Percentiles rank a stretch among this genome's conserved stretches.
phyloP scores from a whole-genome alignment of 2,888 invertebrate genomes.

The Hypselothyrea guttata region DNA sequence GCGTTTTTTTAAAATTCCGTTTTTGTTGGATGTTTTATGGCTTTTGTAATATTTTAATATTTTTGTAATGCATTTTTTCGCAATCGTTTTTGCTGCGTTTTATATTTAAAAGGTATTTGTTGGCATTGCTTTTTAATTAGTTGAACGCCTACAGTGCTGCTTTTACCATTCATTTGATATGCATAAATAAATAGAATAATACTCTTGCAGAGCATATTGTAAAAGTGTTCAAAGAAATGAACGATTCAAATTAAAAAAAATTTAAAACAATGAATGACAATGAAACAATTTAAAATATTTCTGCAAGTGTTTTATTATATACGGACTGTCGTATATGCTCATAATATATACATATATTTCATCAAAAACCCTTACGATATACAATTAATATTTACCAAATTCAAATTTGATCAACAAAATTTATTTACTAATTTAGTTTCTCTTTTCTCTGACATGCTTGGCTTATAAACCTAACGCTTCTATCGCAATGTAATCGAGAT shows the following conservation, averaged over 20 bases:
- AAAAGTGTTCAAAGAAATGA: background rate
- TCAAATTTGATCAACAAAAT: constrained; percentile 54
- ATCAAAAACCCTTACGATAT: background rate
- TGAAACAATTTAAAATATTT: background rate
- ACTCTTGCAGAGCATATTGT: constrained; percentile 34
- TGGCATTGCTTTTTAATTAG: constrained; percentile 46
- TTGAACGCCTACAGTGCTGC: constrained; percentile 13
- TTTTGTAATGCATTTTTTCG: constrained; percentile 14
- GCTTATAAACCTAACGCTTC: constrained; percentile 75
- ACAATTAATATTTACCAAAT: constrained; percentile 2
- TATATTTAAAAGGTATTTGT: constrained; percentile 13
- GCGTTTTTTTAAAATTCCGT: background rate
- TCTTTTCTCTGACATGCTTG: constrained; percentile 81
- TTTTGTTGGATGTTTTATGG: constrained; percentile 35
- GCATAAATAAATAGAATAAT: constrained; percentile 8
- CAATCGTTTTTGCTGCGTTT: constrained; percentile 12
- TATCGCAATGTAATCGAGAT: constrained; percentile 70
- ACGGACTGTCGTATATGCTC: constrained; percentile 2
- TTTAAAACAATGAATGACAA: background rate
- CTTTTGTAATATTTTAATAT: constrained; percentile 17
- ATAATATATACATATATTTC: background rate
- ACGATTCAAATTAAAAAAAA: background rate
- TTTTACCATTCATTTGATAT: background rate
- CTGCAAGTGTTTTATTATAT: constrained; percentile 1
- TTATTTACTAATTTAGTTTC: constrained; percentile 80